Evolutionary conservation across 2,113 vertebrate genomes (phyloP).

Genomic region (Falcunculus frontatus): DNA sequence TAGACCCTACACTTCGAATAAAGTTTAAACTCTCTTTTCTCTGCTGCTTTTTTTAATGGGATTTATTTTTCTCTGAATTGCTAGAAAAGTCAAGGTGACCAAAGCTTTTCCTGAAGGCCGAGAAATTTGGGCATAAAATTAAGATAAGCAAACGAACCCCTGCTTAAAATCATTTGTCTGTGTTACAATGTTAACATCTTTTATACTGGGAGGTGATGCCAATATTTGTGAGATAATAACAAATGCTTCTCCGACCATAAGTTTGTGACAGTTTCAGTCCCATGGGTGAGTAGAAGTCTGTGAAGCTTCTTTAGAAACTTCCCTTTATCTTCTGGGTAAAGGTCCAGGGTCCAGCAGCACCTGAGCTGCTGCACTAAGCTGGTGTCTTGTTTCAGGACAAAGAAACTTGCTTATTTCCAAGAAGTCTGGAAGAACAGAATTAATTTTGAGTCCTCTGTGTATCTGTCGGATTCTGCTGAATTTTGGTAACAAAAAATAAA

Average conservation of each 20-base stretch:
- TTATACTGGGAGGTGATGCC: background rate
- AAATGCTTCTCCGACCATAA: background rate
- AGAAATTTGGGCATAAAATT: background rate
- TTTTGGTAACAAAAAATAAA: background rate
- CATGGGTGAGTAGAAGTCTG: background rate
- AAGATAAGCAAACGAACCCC: background rate
- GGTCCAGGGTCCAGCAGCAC: background rate
- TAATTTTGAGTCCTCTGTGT: background rate
- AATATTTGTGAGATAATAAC: background rate
- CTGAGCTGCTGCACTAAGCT: background rate
- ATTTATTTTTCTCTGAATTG: background rate
- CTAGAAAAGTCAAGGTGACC: background rate
- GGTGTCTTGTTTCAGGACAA: background rate
- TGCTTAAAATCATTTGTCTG: background rate
- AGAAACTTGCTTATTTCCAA: too few species aligned
- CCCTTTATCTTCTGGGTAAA: background rate
- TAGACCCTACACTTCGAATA: background rate
- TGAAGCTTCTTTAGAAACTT: background rate
- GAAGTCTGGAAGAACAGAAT: background rate
- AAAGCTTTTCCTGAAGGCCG: background rate
- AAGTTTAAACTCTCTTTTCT: background rate
- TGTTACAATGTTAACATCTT: background rate
- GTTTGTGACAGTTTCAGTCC: background rate
- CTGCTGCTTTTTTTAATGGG: background rate
- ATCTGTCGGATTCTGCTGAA: background rate